Base-by-base conservation (phyloP, 2,888 invertebrate species). In the Zaprionus obscuricornis region DNA sequence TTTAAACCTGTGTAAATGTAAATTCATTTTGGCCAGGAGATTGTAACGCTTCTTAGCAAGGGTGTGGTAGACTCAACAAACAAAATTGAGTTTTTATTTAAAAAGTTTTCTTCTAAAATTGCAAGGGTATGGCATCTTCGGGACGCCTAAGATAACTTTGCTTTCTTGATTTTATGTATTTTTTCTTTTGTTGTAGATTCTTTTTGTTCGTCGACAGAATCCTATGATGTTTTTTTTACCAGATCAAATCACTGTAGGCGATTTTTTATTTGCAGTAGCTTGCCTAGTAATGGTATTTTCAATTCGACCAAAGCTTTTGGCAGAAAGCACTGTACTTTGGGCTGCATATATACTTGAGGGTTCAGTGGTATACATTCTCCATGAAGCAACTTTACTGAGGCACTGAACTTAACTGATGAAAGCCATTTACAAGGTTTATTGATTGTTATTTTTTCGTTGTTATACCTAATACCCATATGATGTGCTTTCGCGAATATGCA, bases 201-300 rank as follows among this genome's bases (percentile, higher is more conserved):
- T 59, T 60, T 72, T 66, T 45, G 52, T 52, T 24, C 54, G 33
- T 50, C 20, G 39, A n/a, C 20, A 49, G 60, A 74, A 66, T 62
- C 64, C 58, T 66, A 64, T 66, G 60, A 51, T 50, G 67, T 56
- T 62, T 66, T 63, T 70, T 70, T 66, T 66, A 54, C 18, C 64
- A 64, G 60, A 72, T 74, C 72, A 64, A 72, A 51, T 64, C 66
- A 49, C 52, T 52, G 45, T 47, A 47, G 55, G 52, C 46, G 45
- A 31, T 40, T 64, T 56, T 42, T 51, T 33, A 36, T 42, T 63
- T 62, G 16, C 22, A 31, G 42, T 37, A 50, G 31, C 45, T 42
- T 51, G 42, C 46, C 58, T 73, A 55, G 65, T 39, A 54, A 66
- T 39, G 57, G 75, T 56, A 74, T 78, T 74, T 74, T 57, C 63